These are phyloP conservation scores for Epinephelus fuscoguttatus DNA, from an alignment of 2,113 vertebrate species.

Conservation along the genomic window DNA sequence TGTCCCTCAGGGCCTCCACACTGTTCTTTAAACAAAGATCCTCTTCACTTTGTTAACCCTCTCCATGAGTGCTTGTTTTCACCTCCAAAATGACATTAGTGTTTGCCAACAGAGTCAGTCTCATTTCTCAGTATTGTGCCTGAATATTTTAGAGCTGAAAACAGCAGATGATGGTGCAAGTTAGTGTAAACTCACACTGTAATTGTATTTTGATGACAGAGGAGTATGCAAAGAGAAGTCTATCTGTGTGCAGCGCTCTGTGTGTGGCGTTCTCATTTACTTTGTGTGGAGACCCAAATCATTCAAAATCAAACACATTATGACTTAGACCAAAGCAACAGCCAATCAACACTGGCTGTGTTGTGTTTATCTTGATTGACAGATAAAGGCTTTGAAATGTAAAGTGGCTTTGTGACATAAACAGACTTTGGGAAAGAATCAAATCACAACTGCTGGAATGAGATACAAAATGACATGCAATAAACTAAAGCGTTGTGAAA, in stretches of 20 bases:
- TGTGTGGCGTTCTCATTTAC: not conserved
- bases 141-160: not conserved
- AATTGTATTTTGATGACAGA: not conserved
- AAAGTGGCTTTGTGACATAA: not conserved
- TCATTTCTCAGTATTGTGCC: not conserved
- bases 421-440: not conserved
- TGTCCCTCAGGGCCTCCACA: not conserved
- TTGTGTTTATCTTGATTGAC: not conserved
- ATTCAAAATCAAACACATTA: not conserved
- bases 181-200: not conserved
- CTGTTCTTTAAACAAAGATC: slow-evolving; percentile 27
- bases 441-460: not conserved
- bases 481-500: not conserved
- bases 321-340: not conserved
- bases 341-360: not conserved
- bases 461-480: not conserved
- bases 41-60: not conserved
- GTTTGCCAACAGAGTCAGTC: not conserved
- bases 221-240: not conserved
- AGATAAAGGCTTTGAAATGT: not conserved
- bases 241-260: not conserved
- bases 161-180: not conserved
- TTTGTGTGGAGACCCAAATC: not conserved
- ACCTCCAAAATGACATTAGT: not conserved
- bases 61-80: not conserved